Base-by-base conservation (phyloP, 1,140 invertebrate species). In the Delia radicum region DNA sequence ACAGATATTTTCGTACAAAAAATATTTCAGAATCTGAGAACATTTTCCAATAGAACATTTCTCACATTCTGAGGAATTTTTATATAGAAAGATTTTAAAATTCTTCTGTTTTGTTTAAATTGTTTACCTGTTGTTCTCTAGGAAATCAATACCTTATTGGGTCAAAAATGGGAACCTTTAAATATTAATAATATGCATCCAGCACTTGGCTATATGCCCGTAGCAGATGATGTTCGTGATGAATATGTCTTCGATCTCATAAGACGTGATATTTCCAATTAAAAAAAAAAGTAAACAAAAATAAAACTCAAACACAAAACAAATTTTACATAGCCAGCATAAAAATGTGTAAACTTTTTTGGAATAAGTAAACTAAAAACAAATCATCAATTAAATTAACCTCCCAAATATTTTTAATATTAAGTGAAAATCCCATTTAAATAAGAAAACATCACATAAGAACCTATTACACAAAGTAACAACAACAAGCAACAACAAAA, bases 61-160 rank as follows among this genome's bases (percentile, higher is more conserved):
- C n/a, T n/a, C n/a, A n/a, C n/a, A n/a, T n/a, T n/a, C 0, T 42
- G 3, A 26, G 26, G 12, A 67, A 24, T 6, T 24, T 5, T 67
- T 5, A 33, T 33, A 33, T 33, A 5, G 31, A 10, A 5, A 33
- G 31, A 42, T 62, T 2, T 24, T 62, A 27, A 26, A 27, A 62
- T 26, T 62, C 12, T 62, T n/a, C n/a, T n/a, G n/a, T 27, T 62
- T 62, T 26, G 4, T 62, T 61, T 62, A 4, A 18, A 63, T 12
- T 33, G 21, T 74, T 29, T n/a, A n/a, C n/a, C n/a, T n/a, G n/a
- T n/a, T n/a, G n/a, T n/a, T 73, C 31, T 8, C 6, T 26, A 89
- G 88, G 88, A 88, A 81, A 87, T 89, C 76, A 81, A 82, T 76
- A 79, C 82, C 13, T 79, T 87, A 61, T 78, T 89, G 76, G 84